Evolutionary conservation across 2,113 vertebrate species (phyloP).

Genomic region (Ictidomys tridecemlineatus): DNA sequence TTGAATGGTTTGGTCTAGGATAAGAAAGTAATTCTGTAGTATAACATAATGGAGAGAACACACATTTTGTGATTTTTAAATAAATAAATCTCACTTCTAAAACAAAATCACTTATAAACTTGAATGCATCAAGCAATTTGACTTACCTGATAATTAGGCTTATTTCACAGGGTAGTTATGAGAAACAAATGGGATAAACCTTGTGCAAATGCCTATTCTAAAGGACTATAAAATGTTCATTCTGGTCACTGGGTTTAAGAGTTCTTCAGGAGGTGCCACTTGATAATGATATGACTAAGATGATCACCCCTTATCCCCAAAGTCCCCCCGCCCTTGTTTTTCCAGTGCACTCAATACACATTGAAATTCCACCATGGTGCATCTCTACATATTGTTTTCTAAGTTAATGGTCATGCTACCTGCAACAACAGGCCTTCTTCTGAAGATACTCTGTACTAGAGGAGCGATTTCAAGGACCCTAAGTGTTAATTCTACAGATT

Average conservation of each 20-base stretch:
- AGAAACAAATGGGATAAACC: not conserved
- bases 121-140: not conserved
- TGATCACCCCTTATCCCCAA: not conserved
- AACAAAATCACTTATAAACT: not conserved
- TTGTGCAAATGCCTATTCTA: not conserved
- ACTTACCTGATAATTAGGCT: not conserved
- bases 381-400: not conserved
- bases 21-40: not conserved
- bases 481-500: conserved; percentile 28
- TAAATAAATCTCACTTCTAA: not conserved
- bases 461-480: not conserved
- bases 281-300: not conserved
- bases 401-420: not conserved
- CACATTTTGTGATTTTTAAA: not conserved
- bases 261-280: not conserved
- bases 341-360: not conserved
- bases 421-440: not conserved
- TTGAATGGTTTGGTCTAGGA: not conserved
- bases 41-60: not conserved
- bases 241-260: not conserved
- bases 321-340: not conserved
- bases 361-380: not conserved
- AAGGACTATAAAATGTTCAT: not conserved
- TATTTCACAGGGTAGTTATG: not conserved
- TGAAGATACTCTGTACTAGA: not conserved